Evolutionary conservation across 2,797 vertebrate genomes (phyloP).

Genomic region (Pantherophis vulpinus): DNA sequence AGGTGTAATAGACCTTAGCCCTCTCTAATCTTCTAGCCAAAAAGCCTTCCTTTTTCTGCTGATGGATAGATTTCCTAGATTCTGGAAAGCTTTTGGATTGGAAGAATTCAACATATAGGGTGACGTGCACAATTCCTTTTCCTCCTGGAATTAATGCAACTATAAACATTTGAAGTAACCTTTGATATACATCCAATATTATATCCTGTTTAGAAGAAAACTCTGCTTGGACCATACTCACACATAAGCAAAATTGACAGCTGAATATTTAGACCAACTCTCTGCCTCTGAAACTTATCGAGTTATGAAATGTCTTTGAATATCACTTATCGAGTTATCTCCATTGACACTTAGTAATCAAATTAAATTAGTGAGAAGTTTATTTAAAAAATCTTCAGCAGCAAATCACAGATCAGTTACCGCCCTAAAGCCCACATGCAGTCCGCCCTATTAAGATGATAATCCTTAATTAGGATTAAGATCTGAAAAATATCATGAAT

Average conservation of each 20-base stretch:
- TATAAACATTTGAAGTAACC: background rate
- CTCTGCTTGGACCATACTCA: background rate
- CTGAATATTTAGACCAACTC: background rate
- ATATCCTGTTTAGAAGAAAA: background rate
- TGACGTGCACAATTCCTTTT: background rate
- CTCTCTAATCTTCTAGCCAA: background rate
- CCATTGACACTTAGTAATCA: background rate
- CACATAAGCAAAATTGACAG: background rate
- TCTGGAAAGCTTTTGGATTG: background rate
- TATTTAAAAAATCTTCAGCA: background rate
- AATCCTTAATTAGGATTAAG: background rate
- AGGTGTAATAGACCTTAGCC: background rate
- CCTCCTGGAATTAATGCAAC: background rate
- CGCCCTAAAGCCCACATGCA: background rate
- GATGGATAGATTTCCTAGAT: background rate
- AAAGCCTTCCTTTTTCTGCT: background rate
- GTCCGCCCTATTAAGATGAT: background rate
- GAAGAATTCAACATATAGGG: background rate
- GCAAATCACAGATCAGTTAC: background rate
- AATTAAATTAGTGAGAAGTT: background rate
- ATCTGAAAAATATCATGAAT: background rate
- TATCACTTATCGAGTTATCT: background rate
- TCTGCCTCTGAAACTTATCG: background rate
- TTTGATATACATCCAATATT: background rate
- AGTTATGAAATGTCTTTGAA: background rate